Evolutionary conservation across 2,888 invertebrate genomes (phyloP).

Genomic region (Empis livida): DNA sequence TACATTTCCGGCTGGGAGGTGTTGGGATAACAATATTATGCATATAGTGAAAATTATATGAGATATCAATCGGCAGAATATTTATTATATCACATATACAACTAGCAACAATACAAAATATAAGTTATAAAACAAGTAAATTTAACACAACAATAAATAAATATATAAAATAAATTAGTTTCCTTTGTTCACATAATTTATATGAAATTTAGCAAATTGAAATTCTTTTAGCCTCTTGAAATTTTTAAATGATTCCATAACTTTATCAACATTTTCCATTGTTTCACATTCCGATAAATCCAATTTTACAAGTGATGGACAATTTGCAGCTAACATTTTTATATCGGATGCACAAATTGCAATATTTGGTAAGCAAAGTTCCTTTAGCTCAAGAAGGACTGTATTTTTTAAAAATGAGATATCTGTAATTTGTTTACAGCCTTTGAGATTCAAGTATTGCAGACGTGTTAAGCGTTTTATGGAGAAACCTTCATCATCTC

Average conservation of each 20-base stretch:
- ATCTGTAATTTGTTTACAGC: not conserved
- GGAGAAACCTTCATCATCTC: not conserved
- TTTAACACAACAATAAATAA: too few relatives aligned
- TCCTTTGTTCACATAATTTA: not conserved
- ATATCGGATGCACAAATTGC: slow-evolving; percentile 1
- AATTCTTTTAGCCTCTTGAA: not conserved
- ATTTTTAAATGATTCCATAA: not conserved
- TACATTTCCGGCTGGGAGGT: too few relatives aligned
- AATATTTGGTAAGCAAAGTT: not conserved
- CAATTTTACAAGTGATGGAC: not conserved
- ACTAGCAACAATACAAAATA: too few relatives aligned
- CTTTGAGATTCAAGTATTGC: not conserved
- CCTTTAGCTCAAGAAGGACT: not conserved
- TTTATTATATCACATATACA: too few relatives aligned
- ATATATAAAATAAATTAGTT: too few relatives aligned
- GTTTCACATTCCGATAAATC: slow-evolving; percentile 1
- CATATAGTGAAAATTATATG: too few relatives aligned
- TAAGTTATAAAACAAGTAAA: too few relatives aligned
- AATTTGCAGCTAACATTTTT: not conserved
- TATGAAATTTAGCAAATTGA: slow-evolving; percentile 1
- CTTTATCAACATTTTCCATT: slow-evolving; percentile 1
- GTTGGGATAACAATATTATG: too few relatives aligned
- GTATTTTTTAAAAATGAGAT: not conserved
- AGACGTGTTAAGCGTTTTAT: not conserved
- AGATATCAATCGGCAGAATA: too few relatives aligned